A percentile compares a stretch with the other conserved stretches of the same genome.
Conservation (phyloP, 2,797 vertebrate genomes). For the Coracias cyanogaster region DNA sequence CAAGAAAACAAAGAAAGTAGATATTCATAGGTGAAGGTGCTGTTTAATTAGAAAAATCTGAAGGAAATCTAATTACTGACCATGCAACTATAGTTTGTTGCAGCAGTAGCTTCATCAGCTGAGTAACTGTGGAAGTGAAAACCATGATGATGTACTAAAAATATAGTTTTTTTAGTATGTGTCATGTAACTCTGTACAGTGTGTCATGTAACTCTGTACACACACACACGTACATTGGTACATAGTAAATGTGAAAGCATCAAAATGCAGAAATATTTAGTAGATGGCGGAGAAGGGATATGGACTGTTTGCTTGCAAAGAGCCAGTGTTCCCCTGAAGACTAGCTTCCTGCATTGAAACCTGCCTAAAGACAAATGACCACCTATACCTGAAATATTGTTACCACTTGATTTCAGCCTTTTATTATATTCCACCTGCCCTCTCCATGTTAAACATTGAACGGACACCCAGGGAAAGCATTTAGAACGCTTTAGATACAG, state of each 20-base stretch:
- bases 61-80: neutral
- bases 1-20: neutral
- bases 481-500: neutral
- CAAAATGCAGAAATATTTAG: neutral
- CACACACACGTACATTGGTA: accelerated
- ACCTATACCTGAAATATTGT: neutral
- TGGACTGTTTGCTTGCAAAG: neutral
- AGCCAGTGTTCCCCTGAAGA: neutral
- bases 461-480: neutral
- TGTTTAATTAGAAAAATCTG: neutral
- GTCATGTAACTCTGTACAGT: neutral
- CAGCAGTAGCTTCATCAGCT: neutral
- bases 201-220: neutral
- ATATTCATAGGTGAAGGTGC: neutral
- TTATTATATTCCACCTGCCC: neutral
- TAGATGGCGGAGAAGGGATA: neutral
- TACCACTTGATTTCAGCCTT: neutral
- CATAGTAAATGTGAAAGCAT: neutral
- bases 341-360: neutral
- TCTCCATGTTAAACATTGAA: neutral
- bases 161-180: too few relatives aligned
- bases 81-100: neutral
- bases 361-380: neutral
- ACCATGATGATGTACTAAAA: neutral
- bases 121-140: neutral